These are phyloP conservation scores for Drosophila anomelani DNA, from an alignment of 2,888 invertebrate species.

Conservation along the genomic window DNA sequence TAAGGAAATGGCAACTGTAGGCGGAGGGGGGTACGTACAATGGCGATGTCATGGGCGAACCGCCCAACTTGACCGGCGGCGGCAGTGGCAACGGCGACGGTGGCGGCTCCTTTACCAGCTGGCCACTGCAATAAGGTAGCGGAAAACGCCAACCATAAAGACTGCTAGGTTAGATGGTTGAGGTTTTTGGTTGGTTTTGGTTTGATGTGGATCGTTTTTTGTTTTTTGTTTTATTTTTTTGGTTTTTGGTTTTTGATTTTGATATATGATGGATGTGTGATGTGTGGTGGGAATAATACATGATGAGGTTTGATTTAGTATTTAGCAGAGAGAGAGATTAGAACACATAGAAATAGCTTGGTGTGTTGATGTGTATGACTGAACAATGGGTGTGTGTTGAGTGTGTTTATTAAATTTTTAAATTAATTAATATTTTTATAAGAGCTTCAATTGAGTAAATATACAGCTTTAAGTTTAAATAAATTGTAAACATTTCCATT, in stretches of 20 bases:
- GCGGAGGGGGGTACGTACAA: conserved; percentile 86
- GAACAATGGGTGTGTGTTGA: conserved; percentile 1
- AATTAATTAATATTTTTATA: background rate
- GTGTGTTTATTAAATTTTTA: background rate
- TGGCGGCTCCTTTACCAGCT: conserved; percentile 89
- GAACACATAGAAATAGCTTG: conserved; percentile 28
- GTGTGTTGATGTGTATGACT: conserved; percentile 16
- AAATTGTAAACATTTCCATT: background rate
- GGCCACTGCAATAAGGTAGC: conserved; percentile 97
- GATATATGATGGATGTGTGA: conserved; percentile 23
- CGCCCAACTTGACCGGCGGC: conserved; percentile 91
- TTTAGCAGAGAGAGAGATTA: conserved; percentile 27
- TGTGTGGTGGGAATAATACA: conserved; percentile 43
- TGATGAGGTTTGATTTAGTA: conserved; percentile 50
- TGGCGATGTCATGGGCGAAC: conserved; percentile 88
- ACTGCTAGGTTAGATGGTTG: conserved; percentile 87
- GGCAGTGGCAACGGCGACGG: conserved; percentile 92
- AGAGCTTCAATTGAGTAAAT: background rate
- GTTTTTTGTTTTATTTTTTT: background rate
- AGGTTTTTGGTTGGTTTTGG: conserved; percentile 35
- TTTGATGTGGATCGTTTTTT: conserved; percentile 34
- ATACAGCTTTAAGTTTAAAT: background rate
- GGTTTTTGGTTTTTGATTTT: conserved; percentile 31
- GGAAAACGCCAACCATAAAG: conserved; percentile 98
- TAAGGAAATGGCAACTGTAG: conserved; percentile 16